Conservation (phyloP, 2,888 invertebrate genomes). For the Escarpia spicata region DNA sequence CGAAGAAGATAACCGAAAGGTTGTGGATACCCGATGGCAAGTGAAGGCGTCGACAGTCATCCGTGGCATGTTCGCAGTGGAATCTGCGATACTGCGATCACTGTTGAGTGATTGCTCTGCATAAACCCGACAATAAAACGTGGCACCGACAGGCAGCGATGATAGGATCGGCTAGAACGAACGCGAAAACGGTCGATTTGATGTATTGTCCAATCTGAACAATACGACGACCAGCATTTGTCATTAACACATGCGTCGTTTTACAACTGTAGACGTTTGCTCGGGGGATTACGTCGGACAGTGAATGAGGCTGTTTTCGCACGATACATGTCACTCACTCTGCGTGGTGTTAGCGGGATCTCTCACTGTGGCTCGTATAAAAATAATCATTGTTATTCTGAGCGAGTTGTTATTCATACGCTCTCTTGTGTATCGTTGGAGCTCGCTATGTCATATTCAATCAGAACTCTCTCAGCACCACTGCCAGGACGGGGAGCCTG, state of each 20-base stretch:
- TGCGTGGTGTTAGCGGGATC: not conserved
- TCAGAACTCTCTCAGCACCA: too few species aligned
- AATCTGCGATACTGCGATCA: not conserved
- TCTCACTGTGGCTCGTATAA: not conserved
- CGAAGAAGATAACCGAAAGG: not conserved
- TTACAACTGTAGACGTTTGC: not conserved
- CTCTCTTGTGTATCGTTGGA: too few species aligned
- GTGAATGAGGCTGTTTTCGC: not conserved
- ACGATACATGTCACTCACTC: not conserved
- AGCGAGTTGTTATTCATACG: too few species aligned
- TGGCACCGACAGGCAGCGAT: not conserved
- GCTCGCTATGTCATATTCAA: too few species aligned
- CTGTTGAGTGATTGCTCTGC: not conserved
- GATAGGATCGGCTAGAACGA: not conserved
- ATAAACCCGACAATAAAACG: not conserved
- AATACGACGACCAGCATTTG: not conserved
- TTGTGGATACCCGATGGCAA: not conserved
- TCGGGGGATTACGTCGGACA: not conserved
- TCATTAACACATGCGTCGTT: not conserved
- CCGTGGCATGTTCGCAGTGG: not conserved
- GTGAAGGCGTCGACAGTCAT: not conserved
- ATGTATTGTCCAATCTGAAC: not conserved
- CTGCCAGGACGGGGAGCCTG: too few species aligned
- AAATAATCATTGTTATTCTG: too few species aligned
- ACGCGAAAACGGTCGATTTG: slow-evolving; percentile 1